phyloP scores from a whole-genome alignment of 2,888 invertebrate genomes.

The Dioctria linearis region DNA sequence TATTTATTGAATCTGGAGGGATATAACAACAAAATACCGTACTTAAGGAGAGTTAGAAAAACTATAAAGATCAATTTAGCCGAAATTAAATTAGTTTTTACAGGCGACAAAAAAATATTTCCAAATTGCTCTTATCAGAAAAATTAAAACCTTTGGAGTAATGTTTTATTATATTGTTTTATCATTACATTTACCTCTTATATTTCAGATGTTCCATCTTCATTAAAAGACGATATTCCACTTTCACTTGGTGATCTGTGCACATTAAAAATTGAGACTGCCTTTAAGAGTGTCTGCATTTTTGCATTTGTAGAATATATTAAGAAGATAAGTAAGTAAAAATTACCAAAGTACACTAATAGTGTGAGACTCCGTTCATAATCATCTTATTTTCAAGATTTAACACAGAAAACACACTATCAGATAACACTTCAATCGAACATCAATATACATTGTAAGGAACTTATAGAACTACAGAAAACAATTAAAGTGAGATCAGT shows the following conservation, averaged over 20 bases:
- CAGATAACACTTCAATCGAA: neutral
- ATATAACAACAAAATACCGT: too few relatives aligned
- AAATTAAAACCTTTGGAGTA: too few relatives aligned
- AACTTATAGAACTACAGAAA: neutral
- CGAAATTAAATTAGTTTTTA: too few relatives aligned
- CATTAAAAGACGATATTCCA: neutral
- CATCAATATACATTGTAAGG: neutral
- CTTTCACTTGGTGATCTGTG: constrained; percentile 34
- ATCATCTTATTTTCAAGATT: constrained; percentile 12
- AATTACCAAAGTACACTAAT: neutral
- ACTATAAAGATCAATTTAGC: too few relatives aligned
- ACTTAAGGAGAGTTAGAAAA: too few relatives aligned
- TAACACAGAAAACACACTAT: neutral
- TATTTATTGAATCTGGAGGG: too few relatives aligned
- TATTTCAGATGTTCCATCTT: neutral
- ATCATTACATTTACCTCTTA: too few relatives aligned
- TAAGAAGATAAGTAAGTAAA: constrained; percentile 10
- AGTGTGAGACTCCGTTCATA: neutral
- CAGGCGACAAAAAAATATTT: too few relatives aligned
- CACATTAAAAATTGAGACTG: neutral
- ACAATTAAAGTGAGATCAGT: constrained; percentile 59
- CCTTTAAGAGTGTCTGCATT: neutral
- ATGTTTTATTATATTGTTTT: too few relatives aligned
- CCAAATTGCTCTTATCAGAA: too few relatives aligned
- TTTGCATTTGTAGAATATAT: constrained; percentile 21